Evolutionary conservation across 2,888 invertebrate species (phyloP), one percentile per base, ranked within the genome.

Genomic region (Phragmatobia fuliginosa): DNA sequence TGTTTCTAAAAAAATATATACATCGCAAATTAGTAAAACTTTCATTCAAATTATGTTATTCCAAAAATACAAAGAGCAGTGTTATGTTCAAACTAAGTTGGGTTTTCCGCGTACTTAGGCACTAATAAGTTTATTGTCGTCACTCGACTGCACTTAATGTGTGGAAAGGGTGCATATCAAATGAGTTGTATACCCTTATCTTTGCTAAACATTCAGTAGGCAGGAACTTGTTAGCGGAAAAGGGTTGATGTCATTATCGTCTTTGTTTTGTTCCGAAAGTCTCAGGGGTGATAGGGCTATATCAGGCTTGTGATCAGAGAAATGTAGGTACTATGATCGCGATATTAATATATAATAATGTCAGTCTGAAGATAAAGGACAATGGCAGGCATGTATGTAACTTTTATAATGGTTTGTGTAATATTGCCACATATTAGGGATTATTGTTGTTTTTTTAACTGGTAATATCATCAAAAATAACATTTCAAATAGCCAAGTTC

Each of bases 131-230:
- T 78, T 77, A 78, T 77, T 73, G 73, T 72, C 77, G 68, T 72
- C 77, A 76, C 71, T 78, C 71, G 68, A 76, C 74, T 77, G 74
- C 75, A 80, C 65, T 72, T 80, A 80, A 82, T 78, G 65, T 49
- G 71, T 70, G 71, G 70, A 62, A 72, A 74, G 70, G 81, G 82
- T 83, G 83, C 83, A 83, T 83, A 75, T 71, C 62, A 71, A 81
- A 78, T 81, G 75, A 78, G 76, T 63, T 62, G 66, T 61, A n/a
- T 64, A 63, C 59, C 62, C 68, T 64, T 71, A 67, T 73, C 67
- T 73, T 70, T 70, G 71, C 70, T 78, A 38, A 79, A 72, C 71
- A 69, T 72, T 79, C 75, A 76, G n/a, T 52, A 72, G 62, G 66
- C 61, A 68, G 77, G 71, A 79, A 75, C 68, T 18, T 70, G 68